phyloP scores from a whole-genome alignment of 2,888 invertebrate species.

The Eupithecia subumbrata region DNA sequence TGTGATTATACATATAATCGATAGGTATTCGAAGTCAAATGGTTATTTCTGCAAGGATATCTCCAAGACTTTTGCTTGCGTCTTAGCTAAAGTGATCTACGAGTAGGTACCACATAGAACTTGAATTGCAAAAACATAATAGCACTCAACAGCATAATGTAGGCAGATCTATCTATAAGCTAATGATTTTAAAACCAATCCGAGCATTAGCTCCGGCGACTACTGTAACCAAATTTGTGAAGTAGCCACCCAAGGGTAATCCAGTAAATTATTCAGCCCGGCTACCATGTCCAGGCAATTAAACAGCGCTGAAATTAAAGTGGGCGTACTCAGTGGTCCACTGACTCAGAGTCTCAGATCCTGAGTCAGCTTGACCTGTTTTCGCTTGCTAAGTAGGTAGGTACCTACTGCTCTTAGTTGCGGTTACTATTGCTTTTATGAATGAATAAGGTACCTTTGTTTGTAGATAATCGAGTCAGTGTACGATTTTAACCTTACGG shows the following conservation, averaged over 20 bases:
- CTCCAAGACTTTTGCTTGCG: too few species aligned
- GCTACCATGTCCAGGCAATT: constrained; percentile 46
- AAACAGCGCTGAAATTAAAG: constrained; percentile 53
- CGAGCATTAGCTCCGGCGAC: not conserved
- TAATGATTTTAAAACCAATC: too few species aligned
- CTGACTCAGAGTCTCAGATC: constrained; percentile 36
- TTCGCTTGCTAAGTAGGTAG: constrained; percentile 11
- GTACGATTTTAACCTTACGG: too few species aligned
- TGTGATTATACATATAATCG: too few species aligned
- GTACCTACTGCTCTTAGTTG: not conserved
- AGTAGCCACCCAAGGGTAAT: not conserved
- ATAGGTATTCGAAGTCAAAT: too few species aligned
- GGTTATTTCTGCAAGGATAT: too few species aligned
- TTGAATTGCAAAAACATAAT: too few species aligned
- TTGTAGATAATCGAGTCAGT: too few species aligned
- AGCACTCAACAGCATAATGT: too few species aligned
- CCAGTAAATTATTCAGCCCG: constrained; percentile 37
- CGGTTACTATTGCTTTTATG: not conserved
- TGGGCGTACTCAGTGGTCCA: constrained; percentile 48
- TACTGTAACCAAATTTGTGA: not conserved
- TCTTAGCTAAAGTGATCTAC: too few species aligned
- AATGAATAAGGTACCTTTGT: not conserved
- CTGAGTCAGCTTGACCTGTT: constrained; percentile 38
- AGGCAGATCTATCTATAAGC: too few species aligned
- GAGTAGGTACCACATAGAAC: too few species aligned